These are phyloP conservation scores for Epistrophe eligans DNA, from an alignment of 2,888 invertebrate species.

Conservation along the genomic window DNA sequence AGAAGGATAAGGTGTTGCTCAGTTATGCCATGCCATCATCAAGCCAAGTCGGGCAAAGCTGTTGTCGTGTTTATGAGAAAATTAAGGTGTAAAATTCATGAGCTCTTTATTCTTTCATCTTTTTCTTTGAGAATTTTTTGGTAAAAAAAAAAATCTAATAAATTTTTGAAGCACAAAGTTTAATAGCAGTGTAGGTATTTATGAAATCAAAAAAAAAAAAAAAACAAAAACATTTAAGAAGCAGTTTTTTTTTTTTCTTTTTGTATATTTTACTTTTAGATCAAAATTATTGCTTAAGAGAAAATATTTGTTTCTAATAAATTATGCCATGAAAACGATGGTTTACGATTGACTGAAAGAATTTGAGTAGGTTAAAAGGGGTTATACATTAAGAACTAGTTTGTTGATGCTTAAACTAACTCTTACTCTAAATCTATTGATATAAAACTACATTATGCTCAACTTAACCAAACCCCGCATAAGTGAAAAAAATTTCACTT, in stretches of 20 bases:
- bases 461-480: no score
- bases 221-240: background rate
- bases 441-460: no score
- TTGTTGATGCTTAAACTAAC: no score
- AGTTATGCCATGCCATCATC: background rate
- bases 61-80: background rate
- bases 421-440: no score
- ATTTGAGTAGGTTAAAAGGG: no score
- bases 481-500: no score
- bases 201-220: constrained; percentile 2
- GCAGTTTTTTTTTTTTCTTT: background rate
- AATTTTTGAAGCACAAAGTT: constrained; percentile 2
- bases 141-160: background rate
- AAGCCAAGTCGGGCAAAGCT: background rate
- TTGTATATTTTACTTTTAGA: background rate
- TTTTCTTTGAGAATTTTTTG: background rate
- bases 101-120: background rate
- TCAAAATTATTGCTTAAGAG: background rate
- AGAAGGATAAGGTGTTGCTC: constrained; percentile 17
- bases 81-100: constrained; percentile 26
- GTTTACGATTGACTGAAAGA: no score
- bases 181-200: constrained; percentile 3
- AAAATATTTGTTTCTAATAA: background rate
- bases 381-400: no score
- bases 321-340: background rate